Base-by-base conservation (phyloP, 2,113 vertebrate genomes). In the Montifringilla adamsi region DNA sequence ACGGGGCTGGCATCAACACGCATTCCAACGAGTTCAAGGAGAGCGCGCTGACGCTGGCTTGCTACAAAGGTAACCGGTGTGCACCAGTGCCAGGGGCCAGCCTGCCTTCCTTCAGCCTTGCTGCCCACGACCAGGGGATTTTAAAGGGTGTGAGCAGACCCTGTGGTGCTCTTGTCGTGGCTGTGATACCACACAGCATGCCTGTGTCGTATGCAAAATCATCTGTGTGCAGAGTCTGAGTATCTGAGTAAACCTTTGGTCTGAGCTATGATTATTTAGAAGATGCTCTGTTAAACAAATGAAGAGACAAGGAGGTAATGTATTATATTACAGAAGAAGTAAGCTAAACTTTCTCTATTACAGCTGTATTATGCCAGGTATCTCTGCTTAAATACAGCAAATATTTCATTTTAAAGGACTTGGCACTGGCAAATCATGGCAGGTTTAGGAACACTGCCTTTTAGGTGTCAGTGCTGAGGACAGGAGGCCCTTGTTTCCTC, bases 1-100 rank as follows among this genome's bases (percentile, higher is more conserved):
- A 99, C 10, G 99, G 99, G 31, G 99, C 99, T 6, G 99, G 99
- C 96, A 99, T 99, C 93, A 99, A 99, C 89, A 99, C 99, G 44
- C 99, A 99, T 98, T 99, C 99, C 98, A 99, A 99, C 58, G 99
- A 99, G 93, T 99, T 99, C 97, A 99, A 99, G 96, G 99, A 99
- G 98, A 99, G 99, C 20, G 99, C 99, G 2, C 99, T 99, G 84
- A 99, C 99, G 0, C 98, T 99, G 93, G 99, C 99, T 44, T 99
- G 99, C 97, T 99, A 99, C 95, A 99, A 99, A 99, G 99, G 99
- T 99, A 2, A 6, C 20, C 0, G 9, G 19, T 0, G 20, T 5
- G 60, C 10, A 0, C 1, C 4, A 18, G 11, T 1, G 27, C 3
- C 14, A 8, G 26, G 16, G 53, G 22, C 1, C 2, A 15, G 53